Evolutionary conservation across 2,113 vertebrate species (phyloP), one percentile per base, ranked within the genome.

Genomic region (Garra rufa): DNA sequence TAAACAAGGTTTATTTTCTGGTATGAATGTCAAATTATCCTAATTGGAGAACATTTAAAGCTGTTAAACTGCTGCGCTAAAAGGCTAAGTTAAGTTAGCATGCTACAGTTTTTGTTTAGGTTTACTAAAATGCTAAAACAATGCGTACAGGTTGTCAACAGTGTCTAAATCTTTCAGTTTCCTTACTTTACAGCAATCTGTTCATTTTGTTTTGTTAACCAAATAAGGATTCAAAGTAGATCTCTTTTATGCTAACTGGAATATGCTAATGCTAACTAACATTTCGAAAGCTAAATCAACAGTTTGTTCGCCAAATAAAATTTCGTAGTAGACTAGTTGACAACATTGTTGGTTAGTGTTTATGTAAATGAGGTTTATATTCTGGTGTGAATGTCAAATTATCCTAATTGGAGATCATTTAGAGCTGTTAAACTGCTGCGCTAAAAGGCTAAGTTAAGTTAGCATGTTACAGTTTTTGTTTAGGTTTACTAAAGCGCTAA

Each of bases 181-280:
- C 9, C 17, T 21, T 34, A 30, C 34, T 41, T 69, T 69, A 41
- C 1, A 69, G 65, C 19, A 43, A 41, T 70, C 34, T n/a, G 11
- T 55, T n/a, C 9, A 41, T 11, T n/a, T n/a, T n/a, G 26, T 26
- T 67, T 67, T 81, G 26, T 81, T 48, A 34, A 9, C 28, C 63
- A 67, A 17, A 67, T 34, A 65, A 63, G 59, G 26, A 15, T 65
- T 30, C 14, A 34, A 17, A 30, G n/a, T 28, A 48, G 63, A 81
- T 13, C 21, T n/a, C n/a, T n/a, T n/a, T n/a, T n/a, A n/a, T 84
- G 30, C 21, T 48, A 83, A 65, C 7, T 67, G 17, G n/a, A n/a
- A n/a, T 70, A 21, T 50, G n/a, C 63, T 52, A 76, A 38, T 9
- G 0, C 28, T 75, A 24, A 9, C n/a, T n/a, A n/a, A n/a, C n/a